A percentile compares a stretch with the other conserved stretches of the same genome.
Conservation (phyloP, 2,888 invertebrate species). For the Toxonevra muliebris region DNA sequence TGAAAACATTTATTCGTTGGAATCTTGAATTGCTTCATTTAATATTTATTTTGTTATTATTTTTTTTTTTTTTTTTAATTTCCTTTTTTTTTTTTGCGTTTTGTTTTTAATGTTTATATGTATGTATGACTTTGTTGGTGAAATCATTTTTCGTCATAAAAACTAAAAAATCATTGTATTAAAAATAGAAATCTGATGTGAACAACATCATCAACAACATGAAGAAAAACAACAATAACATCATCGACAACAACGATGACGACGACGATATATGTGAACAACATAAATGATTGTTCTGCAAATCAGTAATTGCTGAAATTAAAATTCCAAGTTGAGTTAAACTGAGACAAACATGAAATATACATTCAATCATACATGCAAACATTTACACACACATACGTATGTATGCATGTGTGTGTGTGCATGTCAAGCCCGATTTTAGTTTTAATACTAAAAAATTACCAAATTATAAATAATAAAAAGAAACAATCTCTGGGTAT, state of each 20-base stretch:
- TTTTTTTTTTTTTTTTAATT: neutral
- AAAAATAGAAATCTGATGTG: conserved; percentile 6
- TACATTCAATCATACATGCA: neutral
- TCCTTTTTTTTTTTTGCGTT: conserved; percentile 5
- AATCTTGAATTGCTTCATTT: neutral
- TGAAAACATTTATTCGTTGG: too few relatives aligned
- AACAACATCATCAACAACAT: too few relatives aligned
- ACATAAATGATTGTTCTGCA: too few relatives aligned
- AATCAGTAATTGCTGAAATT: too few relatives aligned
- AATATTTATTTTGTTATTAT: conserved; percentile 13
- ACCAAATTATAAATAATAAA: too few relatives aligned
- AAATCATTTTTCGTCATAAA: conserved; percentile 16
- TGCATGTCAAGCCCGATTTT: too few relatives aligned
- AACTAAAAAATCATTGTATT: conserved; percentile 7
- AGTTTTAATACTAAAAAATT: too few relatives aligned
- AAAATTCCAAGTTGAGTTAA: neutral
- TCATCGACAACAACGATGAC: neutral
- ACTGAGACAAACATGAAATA: neutral
- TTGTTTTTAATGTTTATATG: conserved; percentile 12
- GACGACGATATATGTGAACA: too few relatives aligned
- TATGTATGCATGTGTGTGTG: too few relatives aligned
- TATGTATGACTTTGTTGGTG: conserved; percentile 8
- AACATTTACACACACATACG: conserved; percentile 1
- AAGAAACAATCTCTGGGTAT: too few relatives aligned
- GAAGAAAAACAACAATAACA: neutral